Conservation (phyloP, 2,113 vertebrate genomes). For the Ariopsis seemanni region DNA sequence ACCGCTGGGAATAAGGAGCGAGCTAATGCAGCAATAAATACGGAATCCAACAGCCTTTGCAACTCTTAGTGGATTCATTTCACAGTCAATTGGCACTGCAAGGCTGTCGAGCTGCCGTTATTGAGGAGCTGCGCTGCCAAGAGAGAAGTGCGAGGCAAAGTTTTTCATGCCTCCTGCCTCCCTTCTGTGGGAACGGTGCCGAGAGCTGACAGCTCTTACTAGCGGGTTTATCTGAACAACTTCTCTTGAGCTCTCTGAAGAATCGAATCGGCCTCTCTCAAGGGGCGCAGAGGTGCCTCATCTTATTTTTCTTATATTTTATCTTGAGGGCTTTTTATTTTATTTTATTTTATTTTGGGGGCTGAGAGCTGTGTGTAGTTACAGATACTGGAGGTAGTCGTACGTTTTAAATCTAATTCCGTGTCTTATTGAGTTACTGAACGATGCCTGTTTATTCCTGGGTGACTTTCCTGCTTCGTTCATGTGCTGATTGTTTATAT, state of each 20-base stretch:
- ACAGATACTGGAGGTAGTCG: not conserved
- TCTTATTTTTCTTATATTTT: slow-evolving; percentile 14
- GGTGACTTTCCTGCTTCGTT: not conserved
- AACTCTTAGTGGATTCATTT: slow-evolving; percentile 59
- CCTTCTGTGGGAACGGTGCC: slow-evolving; percentile 26
- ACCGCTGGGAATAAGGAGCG: slow-evolving; percentile 12
- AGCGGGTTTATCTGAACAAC: slow-evolving; percentile 19
- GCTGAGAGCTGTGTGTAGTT: not conserved
- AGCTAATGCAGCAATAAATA: slow-evolving; percentile 51
- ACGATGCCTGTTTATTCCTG: not conserved
- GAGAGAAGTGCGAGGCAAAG: slow-evolving; percentile 19
- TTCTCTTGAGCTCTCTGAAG: slow-evolving; percentile 22
- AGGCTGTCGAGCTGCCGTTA: slow-evolving; percentile 47
- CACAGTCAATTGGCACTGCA: slow-evolving; percentile 54
- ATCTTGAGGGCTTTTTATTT: not conserved
- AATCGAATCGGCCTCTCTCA: slow-evolving; percentile 11
- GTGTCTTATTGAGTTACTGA: not conserved
- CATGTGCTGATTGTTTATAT: not conserved
- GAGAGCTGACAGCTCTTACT: slow-evolving; percentile 23
- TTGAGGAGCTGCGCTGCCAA: slow-evolving; percentile 42
- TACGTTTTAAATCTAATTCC: not conserved
- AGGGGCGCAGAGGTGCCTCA: not conserved
- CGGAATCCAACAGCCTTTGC: slow-evolving; percentile 53
- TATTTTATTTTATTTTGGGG: not conserved
- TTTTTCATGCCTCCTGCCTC: slow-evolving; percentile 44